Evolutionary conservation across 2,797 vertebrate species (phyloP), one percentile per base, ranked within the genome.

Genomic region (Champsocephalus gunnari): DNA sequence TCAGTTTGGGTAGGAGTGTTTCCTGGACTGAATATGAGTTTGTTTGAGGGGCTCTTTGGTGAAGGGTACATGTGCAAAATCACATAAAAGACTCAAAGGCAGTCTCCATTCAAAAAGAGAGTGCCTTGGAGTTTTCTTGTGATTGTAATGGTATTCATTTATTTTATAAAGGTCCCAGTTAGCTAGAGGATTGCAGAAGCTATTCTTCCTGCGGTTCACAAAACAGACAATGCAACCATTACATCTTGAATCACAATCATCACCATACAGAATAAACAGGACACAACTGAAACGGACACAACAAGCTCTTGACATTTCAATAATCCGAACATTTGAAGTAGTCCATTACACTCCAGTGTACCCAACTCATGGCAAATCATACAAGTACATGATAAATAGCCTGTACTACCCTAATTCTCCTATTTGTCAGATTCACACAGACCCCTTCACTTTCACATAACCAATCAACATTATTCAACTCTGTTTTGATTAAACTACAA

Each of bases 151-250:
- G 34, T 38, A 38, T 28, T 28, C 28, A 7, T 32, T 63, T n/a
- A 13, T 14, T 61, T 21, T 28, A 47, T 62, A 8, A 54, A 1
- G 11, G 9, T 14, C 56, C 56, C 11, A 11, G 19, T 44, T 44
- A 60, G 41, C 58, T 60, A 44, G n/a, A 60, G 2, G 12, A 14
- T 14, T 44, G 58, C 57, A 44, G 41, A n/a, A 44, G 58, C 12
- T 14, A 44, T 60, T 19, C 19, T 11, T 44, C 41, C 0, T 44
- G 2, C 6, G 41, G 12, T 60, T 12, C 58, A 60, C 41, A 21
- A 24, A 61, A 62, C 21, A 62, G 59, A 48, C 21, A 48, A 28
- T 47, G 21, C 59, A 62, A 17, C 45, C 21, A 17, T 48, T 48
- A 11, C 43, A 61, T 45, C 5, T 32, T 49, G 16, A 5, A 32